Conservation (phyloP, 2,888 invertebrate species). For the Leucoma salicis region DNA sequence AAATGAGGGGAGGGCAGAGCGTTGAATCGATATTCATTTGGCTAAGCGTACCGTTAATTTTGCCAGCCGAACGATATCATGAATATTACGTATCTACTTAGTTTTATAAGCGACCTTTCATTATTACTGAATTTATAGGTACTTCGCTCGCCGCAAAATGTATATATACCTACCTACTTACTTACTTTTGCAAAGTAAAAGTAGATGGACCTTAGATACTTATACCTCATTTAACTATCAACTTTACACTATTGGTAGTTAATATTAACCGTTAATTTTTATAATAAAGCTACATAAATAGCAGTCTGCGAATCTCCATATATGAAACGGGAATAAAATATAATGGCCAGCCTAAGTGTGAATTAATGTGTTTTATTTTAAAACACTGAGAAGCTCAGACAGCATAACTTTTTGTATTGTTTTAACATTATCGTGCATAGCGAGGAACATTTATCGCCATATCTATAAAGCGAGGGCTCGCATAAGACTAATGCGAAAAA, state of each 20-base stretch:
- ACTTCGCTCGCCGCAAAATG: slow-evolving; percentile 17
- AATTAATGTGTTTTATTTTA: background rate
- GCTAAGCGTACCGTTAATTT: slow-evolving; percentile 68
- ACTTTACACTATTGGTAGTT: too few species aligned
- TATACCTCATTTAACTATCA: too few species aligned
- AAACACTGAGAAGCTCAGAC: background rate
- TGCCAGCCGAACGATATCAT: slow-evolving; percentile 60
- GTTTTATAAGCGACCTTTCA: slow-evolving; percentile 38
- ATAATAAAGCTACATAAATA: too few species aligned
- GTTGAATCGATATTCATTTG: slow-evolving; percentile 74
- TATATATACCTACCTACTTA: slow-evolving; percentile 11
- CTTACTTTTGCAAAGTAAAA: background rate
- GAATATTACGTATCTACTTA: slow-evolving; percentile 56
- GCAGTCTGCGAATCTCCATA: too few species aligned
- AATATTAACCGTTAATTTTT: too few species aligned
- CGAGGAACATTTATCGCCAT: slow-evolving; percentile 40
- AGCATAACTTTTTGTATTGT: slow-evolving; percentile 26
- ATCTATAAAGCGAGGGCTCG: slow-evolving; percentile 40
- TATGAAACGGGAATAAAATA: too few species aligned
- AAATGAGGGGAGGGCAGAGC: slow-evolving; percentile 65
- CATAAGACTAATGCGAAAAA: slow-evolving; percentile 52
- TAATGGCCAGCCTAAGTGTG: background rate
- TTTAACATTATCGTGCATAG: slow-evolving; percentile 33
- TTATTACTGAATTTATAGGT: slow-evolving; percentile 38
- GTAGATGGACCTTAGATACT: too few species aligned